Percentiles rank a stretch among this genome's conserved stretches.
Conservation (phyloP, 1,140 invertebrate genomes). For the Drosophila serrata region DNA sequence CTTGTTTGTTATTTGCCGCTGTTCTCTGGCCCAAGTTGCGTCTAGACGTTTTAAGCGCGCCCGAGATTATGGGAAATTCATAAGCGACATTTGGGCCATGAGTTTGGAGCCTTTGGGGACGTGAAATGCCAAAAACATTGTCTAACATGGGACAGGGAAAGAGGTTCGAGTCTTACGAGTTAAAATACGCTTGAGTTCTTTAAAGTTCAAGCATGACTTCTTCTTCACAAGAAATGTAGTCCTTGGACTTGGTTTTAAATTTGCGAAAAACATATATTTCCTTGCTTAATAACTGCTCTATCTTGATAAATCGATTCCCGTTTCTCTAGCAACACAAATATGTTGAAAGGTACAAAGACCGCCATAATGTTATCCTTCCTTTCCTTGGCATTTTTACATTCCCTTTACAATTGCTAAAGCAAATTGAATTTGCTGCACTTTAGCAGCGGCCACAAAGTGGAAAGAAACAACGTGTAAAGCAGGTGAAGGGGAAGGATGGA, state of each 20-base stretch:
- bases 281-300: neutral
- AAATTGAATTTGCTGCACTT: constrained; percentile 63
- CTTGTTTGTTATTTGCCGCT: constrained; percentile 46
- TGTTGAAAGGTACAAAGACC: constrained; percentile 21
- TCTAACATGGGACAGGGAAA: constrained; percentile 8
- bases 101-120: constrained; percentile 8
- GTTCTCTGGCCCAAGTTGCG: constrained; percentile 31
- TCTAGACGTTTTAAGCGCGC: constrained; percentile 56
- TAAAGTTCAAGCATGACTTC: neutral
- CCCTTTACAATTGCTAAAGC: constrained; percentile 36
- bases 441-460: constrained; percentile 27
- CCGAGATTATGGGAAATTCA: constrained; percentile 56
- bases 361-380: constrained; percentile 23
- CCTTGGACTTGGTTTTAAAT: neutral
- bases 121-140: constrained; percentile 28
- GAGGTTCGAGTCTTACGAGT: neutral
- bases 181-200: constrained; percentile 7
- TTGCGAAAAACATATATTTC: neutral
- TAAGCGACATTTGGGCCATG: constrained; percentile 26
- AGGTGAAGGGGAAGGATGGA: constrained; percentile 9
- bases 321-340: neutral
- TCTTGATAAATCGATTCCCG: constrained; percentile 1
- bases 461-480: constrained; percentile 31
- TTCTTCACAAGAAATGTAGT: neutral
- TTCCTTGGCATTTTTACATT: constrained; percentile 23